A percentile compares a stretch with the other conserved stretches of the same genome.
Evolutionary conservation across 2,888 invertebrate species (phyloP).

Genomic region (Steinernema scapterisci): DNA sequence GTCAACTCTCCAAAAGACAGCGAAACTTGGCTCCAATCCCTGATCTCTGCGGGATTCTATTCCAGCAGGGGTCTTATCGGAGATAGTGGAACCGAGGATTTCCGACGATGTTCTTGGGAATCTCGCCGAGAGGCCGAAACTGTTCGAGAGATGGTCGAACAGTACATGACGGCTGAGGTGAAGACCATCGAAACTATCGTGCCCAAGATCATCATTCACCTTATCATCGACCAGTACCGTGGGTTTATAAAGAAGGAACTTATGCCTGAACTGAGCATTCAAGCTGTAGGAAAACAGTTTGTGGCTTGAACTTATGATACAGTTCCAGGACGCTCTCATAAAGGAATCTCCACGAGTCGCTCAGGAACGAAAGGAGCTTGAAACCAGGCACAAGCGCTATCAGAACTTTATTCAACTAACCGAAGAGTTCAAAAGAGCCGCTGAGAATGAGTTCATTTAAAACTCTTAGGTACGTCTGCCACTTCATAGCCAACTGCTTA

Average conservation of each 20-base stretch:
- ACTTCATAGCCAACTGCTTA: too few species aligned
- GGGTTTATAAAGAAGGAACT: neutral
- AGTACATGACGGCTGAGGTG: conserved; percentile 10
- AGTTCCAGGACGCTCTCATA: neutral
- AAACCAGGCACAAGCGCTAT: neutral
- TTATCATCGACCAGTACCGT: neutral
- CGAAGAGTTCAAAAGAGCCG: too few species aligned
- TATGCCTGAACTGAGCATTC: neutral
- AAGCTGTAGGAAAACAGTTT: neutral
- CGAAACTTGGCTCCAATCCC: neutral
- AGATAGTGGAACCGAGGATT: neutral
- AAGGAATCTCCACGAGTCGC: neutral
- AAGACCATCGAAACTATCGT: conserved; percentile 3
- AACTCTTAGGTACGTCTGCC: too few species aligned
- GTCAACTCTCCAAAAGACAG: too few species aligned
- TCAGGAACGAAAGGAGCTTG: neutral
- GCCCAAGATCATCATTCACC: neutral
- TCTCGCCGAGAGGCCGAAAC: neutral
- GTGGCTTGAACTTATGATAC: neutral
- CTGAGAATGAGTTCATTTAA: too few species aligned
- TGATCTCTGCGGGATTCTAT: neutral
- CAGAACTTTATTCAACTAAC: neutral
- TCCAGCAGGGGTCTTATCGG: neutral
- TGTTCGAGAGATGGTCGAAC: neutral
- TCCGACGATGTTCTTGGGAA: too few species aligned